Base-by-base conservation (phyloP, 2,888 invertebrate genomes). In the Drosophila sordidapex region DNA sequence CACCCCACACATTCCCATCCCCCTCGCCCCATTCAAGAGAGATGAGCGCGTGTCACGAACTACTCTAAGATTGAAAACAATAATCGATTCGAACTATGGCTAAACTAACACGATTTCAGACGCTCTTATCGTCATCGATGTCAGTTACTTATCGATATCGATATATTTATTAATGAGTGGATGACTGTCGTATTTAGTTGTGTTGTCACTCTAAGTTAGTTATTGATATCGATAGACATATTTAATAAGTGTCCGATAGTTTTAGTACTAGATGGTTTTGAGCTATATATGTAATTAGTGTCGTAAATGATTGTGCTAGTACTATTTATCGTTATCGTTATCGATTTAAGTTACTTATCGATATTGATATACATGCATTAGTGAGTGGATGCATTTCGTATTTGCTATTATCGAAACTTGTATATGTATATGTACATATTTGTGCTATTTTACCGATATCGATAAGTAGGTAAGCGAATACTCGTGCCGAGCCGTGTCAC, bases 41-140 rank as follows among this genome's bases (percentile, higher is more conserved):
- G 62, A 60, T 57, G 8, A 3, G 18, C 6, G n/a, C 56, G 56
- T 40, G 29, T 21, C 15, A 57, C 40, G n/a, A 38, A 15, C 8
- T 8, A 46, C 8, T 46, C 46, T 46, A 25, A 25, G 8, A 46
- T 15, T 8, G 2, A 15, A 15, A n/a, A n/a, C n/a, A 40, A 40
- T 5, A n/a, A n/a, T 40, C n/a, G n/a, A 40, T 40, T 40, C n/a
- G n/a, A n/a, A 40, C 4, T 25, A 46, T 25, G 21, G 13, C 21
- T 46, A 21, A 46, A 1, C 4, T 11, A 21, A 21, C 11, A 43
- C 21, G 11, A 21, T 43, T 21, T 21, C 21, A 21, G 11, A 2
- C 21, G 11, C 18, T 18, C 6, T 38, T 18, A 38, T 56, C 13
- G 54, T 36, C 10, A n/a, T 27, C 53, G 25, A 54, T 36, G 11